Percentiles rank a stretch among this genome's conserved stretches.
Evolutionary conservation across 1,140 invertebrate species (phyloP).

Genomic region (Phortica variegata): DNA sequence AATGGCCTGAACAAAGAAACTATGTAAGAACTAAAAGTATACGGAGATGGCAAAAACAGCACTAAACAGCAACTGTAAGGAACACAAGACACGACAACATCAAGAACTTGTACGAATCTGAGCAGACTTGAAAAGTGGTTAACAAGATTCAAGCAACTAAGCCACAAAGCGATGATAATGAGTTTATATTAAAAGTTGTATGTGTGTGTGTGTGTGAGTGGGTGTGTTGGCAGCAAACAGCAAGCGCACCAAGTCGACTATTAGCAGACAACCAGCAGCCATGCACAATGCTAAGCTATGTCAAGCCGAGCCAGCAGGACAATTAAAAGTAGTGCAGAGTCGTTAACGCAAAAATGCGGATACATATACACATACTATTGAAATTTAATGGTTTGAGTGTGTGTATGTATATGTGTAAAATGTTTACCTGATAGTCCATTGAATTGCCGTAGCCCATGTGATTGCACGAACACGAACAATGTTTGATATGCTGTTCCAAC

Average conservation of each 20-base stretch:
- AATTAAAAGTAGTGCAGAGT: conserved; percentile 43
- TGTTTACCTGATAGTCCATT: conserved; percentile 82
- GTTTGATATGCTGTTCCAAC: conserved; percentile 80
- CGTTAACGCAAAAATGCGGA: conserved; percentile 26
- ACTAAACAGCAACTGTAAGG: too few relatives aligned
- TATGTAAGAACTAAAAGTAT: too few relatives aligned
- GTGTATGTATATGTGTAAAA: too few relatives aligned
- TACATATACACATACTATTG: too few relatives aligned
- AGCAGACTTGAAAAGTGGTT: conserved; percentile 20
- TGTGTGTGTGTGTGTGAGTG: conserved; percentile 16
- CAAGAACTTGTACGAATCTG: conserved; percentile 15
- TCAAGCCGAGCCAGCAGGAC: too few relatives aligned
- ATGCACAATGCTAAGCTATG: too few relatives aligned
- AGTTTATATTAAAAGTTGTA: conserved; percentile 25
- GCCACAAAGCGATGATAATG: conserved; percentile 46
- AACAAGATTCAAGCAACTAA: conserved; percentile 30
- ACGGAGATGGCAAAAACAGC: too few relatives aligned
- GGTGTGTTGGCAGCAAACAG: conserved; percentile 12
- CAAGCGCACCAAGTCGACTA: conserved; percentile 16
- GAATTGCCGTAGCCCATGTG: conserved; percentile 90
- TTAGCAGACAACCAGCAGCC: neutral
- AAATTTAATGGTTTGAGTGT: too few relatives aligned
- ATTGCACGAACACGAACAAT: conserved; percentile 83
- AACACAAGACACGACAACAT: too few relatives aligned
- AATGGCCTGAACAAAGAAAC: too few relatives aligned